Percentiles rank a stretch among this genome's conserved stretches.
These are phyloP conservation scores for Polydrusus cervinus DNA, from an alignment of 2,888 invertebrate species.

Conservation along the genomic window DNA sequence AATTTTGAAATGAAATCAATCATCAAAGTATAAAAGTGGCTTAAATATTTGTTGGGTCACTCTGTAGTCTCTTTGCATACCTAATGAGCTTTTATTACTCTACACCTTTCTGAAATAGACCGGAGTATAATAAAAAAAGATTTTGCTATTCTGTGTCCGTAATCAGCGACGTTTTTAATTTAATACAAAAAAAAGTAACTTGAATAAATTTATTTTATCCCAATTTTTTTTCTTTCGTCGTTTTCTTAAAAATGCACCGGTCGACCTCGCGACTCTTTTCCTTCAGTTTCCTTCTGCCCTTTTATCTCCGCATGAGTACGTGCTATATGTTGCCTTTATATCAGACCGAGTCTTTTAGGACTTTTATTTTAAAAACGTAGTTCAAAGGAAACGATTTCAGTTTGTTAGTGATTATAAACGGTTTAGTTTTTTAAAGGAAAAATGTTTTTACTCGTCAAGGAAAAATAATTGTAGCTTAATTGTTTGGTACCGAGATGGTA, in stretches of 20 bases:
- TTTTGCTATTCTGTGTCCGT: too few relatives aligned
- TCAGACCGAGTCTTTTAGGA: slow-evolving; percentile 1
- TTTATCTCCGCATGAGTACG: slow-evolving; percentile 36
- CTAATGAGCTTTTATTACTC: too few relatives aligned
- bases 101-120: too few relatives aligned
- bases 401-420: slow-evolving; percentile 16
- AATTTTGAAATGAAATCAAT: too few relatives aligned
- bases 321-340: slow-evolving; percentile 24
- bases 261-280: background rate
- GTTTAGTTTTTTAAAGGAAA: slow-evolving; percentile 1
- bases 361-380: slow-evolving; percentile 28
- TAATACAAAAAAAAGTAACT: background rate
- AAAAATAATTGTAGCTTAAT: background rate
- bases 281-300: slow-evolving; percentile 8
- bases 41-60: too few relatives aligned
- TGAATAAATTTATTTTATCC: too few relatives aligned
- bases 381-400: slow-evolving; percentile 33
- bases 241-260: slow-evolving; percentile 11
- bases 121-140: too few relatives aligned
- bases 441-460: background rate
- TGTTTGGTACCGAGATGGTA: background rate
- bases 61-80: too few relatives aligned
- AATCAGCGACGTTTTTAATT: background rate
- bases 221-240: too few relatives aligned
- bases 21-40: too few relatives aligned